phyloP scores from a whole-genome alignment of 2,888 invertebrate genomes.

The Geotrupes spiniger region DNA sequence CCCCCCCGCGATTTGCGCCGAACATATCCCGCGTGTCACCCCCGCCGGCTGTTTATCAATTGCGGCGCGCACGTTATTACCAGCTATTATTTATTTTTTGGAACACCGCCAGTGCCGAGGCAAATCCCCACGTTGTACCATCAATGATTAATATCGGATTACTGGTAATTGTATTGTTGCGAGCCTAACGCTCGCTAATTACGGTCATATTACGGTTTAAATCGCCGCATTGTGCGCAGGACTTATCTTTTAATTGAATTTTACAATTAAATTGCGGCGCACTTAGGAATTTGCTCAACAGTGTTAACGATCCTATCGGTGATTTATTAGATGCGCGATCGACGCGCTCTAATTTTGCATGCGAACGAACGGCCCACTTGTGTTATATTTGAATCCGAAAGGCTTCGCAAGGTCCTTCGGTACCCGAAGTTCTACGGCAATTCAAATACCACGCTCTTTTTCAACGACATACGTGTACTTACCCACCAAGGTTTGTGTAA shows the following conservation, averaged over 20 bases:
- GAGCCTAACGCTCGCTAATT: conserved; percentile 15
- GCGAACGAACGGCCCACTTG: no score
- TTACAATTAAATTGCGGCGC: conserved; percentile 18
- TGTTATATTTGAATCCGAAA: no score
- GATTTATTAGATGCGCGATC: no score
- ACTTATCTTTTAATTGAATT: conserved; percentile 18
- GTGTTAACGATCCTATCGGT: no score
- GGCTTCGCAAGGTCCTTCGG: no score
- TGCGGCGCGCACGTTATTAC: conserved; percentile 9
- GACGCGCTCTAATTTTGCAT: no score
- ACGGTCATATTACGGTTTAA: conserved; percentile 9
- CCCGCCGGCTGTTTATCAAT: conserved; percentile 17
- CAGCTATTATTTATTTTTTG: conserved; percentile 17
- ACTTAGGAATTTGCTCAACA: no score
- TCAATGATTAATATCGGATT: conserved; percentile 19
- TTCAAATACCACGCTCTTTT: no score
- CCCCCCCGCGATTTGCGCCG: conserved; percentile 14
- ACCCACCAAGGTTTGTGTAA: no score
- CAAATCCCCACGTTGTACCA: conserved; percentile 6
- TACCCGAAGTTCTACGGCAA: no score
- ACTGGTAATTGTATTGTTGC: conserved; percentile 19
- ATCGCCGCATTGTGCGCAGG: conserved; percentile 6
- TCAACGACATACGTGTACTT: no score
- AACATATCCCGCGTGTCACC: conserved; percentile 15
- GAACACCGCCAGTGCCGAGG: background rate